These are phyloP conservation scores for Hydrotaea cyrtoneurina DNA, from an alignment of 2,888 invertebrate genomes.

Conservation along the genomic window DNA sequence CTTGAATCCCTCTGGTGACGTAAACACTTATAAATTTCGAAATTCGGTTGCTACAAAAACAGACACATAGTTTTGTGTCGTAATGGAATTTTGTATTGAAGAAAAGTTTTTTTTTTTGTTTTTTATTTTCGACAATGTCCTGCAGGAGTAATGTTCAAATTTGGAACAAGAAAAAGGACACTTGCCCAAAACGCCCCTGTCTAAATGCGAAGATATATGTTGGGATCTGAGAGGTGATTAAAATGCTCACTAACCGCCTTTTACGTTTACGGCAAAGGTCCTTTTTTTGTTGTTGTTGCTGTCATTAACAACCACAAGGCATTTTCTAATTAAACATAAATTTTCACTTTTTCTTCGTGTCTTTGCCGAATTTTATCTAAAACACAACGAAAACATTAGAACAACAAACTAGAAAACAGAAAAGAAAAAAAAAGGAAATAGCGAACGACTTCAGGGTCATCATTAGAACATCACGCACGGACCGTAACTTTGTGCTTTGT, in stretches of 20 bases:
- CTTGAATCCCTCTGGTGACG: too few relatives aligned
- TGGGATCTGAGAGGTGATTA: conserved; percentile 44
- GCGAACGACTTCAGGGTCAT: conserved; percentile 52
- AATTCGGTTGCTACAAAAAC: not conserved
- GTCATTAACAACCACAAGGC: conserved; percentile 48
- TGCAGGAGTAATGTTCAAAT: not conserved
- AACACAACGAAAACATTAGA: conserved; percentile 6
- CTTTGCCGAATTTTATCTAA: conserved; percentile 26
- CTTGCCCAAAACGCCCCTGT: not conserved
- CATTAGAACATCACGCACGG: conserved; percentile 59
- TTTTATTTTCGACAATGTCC: not conserved
- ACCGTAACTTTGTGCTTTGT: conserved; percentile 21
- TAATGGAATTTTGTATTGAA: not conserved
- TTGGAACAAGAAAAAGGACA: not conserved
- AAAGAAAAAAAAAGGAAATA: conserved; percentile 20
- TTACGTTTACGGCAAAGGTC: conserved; percentile 32
- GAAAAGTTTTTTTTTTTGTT: not conserved
- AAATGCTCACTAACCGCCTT: conserved; percentile 35
- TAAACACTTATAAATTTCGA: too few relatives aligned
- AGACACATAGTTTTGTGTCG: not conserved
- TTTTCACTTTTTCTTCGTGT: conserved; percentile 23
- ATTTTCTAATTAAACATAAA: conserved; percentile 59
- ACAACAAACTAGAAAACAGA: not conserved
- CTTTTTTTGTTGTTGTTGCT: conserved; percentile 10
- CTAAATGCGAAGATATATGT: conserved; percentile 16